Percentiles rank a stretch among this genome's conserved stretches.
These are phyloP conservation scores for Luidia sarsii DNA, from an alignment of 53 echinoderm and acorn worm genomes.

Conservation along the genomic window DNA sequence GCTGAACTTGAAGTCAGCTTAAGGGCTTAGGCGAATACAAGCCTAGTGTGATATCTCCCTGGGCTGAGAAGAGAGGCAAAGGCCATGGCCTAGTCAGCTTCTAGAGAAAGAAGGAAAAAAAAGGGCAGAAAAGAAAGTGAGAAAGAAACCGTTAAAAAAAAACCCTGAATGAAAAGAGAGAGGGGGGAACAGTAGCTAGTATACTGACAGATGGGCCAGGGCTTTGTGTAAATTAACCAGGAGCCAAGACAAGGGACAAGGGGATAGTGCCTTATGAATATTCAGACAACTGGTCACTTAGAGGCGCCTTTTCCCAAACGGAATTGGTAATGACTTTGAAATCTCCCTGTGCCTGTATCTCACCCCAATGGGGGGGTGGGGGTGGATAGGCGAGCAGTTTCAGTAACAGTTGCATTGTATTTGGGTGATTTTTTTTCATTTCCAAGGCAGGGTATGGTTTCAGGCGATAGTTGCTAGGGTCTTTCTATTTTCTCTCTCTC, in stretches of 20 bases:
- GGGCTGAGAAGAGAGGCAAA: neutral
- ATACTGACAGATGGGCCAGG: constrained; percentile 22
- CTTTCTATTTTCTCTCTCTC: no score
- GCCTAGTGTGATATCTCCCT: constrained; percentile 44
- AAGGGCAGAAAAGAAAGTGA: neutral
- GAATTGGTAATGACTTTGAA: constrained; percentile 29
- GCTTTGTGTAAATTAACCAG: constrained; percentile 31
- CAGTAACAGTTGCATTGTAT: no score
- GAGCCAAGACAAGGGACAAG: constrained; percentile 33
- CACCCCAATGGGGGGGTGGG: no score
- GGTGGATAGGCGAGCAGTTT: no score
- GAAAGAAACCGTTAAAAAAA: no score
- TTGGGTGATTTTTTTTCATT: neutral
- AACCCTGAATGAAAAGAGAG: no score
- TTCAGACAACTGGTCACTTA: constrained; percentile 5
- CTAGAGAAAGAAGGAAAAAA: neutral
- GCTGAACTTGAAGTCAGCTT: constrained; percentile 52
- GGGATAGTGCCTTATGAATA: constrained; percentile 37
- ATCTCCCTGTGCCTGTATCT: neutral
- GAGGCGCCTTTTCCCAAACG: constrained; percentile 25
- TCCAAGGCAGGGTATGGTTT: no score
- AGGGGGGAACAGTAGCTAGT: constrained; percentile 35
- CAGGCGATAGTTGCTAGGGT: no score
- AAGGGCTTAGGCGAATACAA: constrained; percentile 47
- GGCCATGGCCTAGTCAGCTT: neutral